A percentile compares a stretch with the other conserved stretches of the same genome.
Evolutionary conservation across 2,797 vertebrate species (phyloP).

Genomic region (Danio tinwini): DNA sequence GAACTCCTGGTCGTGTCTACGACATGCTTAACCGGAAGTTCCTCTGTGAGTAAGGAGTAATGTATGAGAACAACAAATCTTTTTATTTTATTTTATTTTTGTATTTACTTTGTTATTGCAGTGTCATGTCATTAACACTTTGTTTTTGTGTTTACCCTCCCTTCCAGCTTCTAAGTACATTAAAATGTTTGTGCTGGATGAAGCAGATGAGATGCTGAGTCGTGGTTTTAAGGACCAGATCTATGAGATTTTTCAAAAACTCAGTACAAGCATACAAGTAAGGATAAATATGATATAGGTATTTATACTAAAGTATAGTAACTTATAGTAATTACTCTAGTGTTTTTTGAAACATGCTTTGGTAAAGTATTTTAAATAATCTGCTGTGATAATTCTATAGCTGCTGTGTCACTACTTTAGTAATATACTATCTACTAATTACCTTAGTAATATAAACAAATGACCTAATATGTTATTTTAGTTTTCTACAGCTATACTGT

Average conservation of each 20-base stretch:
- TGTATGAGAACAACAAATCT: background rate
- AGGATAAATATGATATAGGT: background rate
- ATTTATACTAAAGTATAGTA: too few relatives aligned
- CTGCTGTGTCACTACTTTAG: too few relatives aligned
- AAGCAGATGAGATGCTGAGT: slow-evolving; percentile 84
- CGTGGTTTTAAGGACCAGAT: slow-evolving; percentile 86
- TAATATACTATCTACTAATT: too few relatives aligned
- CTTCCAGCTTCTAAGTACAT: slow-evolving; percentile 78
- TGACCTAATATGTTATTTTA: too few relatives aligned
- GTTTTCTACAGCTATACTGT: too few relatives aligned
- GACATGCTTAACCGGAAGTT: slow-evolving; percentile 88
- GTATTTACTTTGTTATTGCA: background rate
- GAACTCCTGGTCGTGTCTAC: slow-evolving; percentile 87
- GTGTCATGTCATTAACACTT: background rate
- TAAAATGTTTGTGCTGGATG: slow-evolving; percentile 83
- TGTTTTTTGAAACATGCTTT: too few relatives aligned
- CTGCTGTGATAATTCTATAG: too few relatives aligned
- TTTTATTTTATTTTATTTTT: background rate
- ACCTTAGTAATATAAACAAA: too few relatives aligned
- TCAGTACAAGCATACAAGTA: slow-evolving; percentile 81
- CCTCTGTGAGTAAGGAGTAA: slow-evolving; percentile 77
- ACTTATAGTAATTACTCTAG: too few relatives aligned
- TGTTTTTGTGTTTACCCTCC: background rate
- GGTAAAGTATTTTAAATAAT: too few relatives aligned
- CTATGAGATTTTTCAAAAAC: slow-evolving; percentile 85